These are phyloP conservation scores for Eufriesea mexicana DNA, from an alignment of 1,140 invertebrate species.

Conservation along the genomic window DNA sequence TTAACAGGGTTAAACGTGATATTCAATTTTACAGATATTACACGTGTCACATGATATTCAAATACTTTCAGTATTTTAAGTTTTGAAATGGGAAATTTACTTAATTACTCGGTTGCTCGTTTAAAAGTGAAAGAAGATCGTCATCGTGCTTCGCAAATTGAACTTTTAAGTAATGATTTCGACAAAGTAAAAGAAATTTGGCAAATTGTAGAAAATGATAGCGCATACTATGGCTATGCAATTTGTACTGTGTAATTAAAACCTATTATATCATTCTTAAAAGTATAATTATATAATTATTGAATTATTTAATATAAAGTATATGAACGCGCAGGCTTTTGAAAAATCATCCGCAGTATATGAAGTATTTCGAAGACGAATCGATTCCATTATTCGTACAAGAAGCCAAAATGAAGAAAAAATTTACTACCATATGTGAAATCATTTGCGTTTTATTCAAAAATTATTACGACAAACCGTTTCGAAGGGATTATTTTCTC, in stretches of 20 bases:
- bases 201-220: not conserved
- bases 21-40: slow-evolving; percentile 10
- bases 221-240: slow-evolving; percentile 4
- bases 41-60: not conserved
- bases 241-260: slow-evolving; percentile 8
- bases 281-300: not conserved
- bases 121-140: not conserved
- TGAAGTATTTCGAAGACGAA: slow-evolving; percentile 15
- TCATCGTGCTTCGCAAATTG: too few species aligned
- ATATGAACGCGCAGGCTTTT: not conserved
- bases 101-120: not conserved
- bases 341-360: slow-evolving; percentile 19
- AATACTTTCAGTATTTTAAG: not conserved
- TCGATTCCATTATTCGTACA: slow-evolving; percentile 8
- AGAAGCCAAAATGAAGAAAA: slow-evolving; percentile 49
- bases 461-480: slow-evolving; percentile 41
- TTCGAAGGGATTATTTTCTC: slow-evolving; percentile 39
- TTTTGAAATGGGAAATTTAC: slow-evolving; percentile 4
- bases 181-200: slow-evolving; percentile 2
- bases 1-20: not conserved
- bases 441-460: slow-evolving; percentile 29
- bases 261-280: not conserved
- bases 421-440: slow-evolving; percentile 39
- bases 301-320: not conserved
- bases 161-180: not conserved